Evolutionary conservation across 2,797 vertebrate genomes (phyloP).

Genomic region (Eulemur mongoz): DNA sequence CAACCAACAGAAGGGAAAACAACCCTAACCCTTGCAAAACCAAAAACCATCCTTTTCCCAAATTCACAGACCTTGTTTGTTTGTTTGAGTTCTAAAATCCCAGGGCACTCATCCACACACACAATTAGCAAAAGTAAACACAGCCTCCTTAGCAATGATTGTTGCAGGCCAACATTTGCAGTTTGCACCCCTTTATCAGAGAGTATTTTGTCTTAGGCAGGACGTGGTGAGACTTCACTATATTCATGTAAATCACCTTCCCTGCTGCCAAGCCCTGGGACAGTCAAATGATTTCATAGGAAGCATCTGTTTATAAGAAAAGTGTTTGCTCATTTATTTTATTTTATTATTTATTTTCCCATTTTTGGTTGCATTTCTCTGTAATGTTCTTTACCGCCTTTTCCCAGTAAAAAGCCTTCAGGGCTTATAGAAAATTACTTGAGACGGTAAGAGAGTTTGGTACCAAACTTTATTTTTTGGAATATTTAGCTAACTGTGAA

Average conservation of each 20-base stretch:
- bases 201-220: accelerated
- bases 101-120: not conserved
- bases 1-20: not conserved
- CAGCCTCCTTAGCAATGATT: accelerated
- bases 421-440: not conserved
- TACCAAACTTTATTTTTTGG: not conserved
- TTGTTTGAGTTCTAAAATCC: not conserved
- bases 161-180: not conserved
- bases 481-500: not conserved
- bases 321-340: not conserved
- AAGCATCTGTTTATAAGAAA: not conserved
- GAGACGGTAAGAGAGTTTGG: not conserved
- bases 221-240: not conserved
- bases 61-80: not conserved
- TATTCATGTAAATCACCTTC: not conserved
- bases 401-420: not conserved
- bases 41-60: not conserved
- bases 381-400: not conserved
- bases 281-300: not conserved
- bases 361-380: not conserved
- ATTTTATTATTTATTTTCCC: not conserved
- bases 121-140: not conserved
- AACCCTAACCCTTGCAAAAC: not conserved
- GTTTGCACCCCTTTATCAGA: not conserved
- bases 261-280: not conserved